Evolutionary conservation across 2,113 vertebrate species (phyloP), one percentile per base, ranked within the genome.

Genomic region (Poeciliopsis occidentalis): DNA sequence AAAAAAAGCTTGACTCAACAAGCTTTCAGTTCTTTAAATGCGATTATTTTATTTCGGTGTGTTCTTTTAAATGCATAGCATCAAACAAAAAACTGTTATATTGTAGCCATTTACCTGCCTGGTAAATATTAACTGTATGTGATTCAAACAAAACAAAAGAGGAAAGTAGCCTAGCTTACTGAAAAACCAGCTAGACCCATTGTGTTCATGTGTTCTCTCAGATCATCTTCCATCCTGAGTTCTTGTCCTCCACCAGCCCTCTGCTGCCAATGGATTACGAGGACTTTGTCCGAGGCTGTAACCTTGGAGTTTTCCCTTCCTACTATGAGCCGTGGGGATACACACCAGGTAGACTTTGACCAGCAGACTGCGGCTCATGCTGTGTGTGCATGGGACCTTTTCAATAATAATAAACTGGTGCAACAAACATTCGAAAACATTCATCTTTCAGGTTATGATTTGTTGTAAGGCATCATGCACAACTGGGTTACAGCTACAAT

Each of bases 311-410:
- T 3, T 99, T 99, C 76, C 98, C 98, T 0, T 99, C 98, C 7
- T 99, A 99, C 88, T 99, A 99, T 78, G 98, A 99, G 31, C 98
- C 98, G 1, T 99, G 97, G 97, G 98, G 98, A 62, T 99, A 99
- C 87, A 99, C 98, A 69, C 98, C 97, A 85, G 97, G 97, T 98
- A 91, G 37, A 24, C 7, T 60, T 51, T 57, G 5, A 66, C 54
- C 19, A 51, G 2, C 44, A 30, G 19, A 32, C n/a, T 15, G 13
- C 11, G 2, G 30, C 3, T 17, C 30, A 67, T n/a, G 24, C 24
- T 70, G 32, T 27, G 39, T 8, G 12, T 32, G 51, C 19, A 69
- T 22, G 51, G 6, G 51, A 54, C 8, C 22, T 54, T 54, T 24
- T 2, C 51, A n/a, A 17, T 24, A 8, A 24, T 47, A 0, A 4